A percentile compares a stretch with the other conserved stretches of the same genome.
Evolutionary conservation across 64 coral and sea anemone species (phyloP).

Genomic region (Porites australiensis): DNA sequence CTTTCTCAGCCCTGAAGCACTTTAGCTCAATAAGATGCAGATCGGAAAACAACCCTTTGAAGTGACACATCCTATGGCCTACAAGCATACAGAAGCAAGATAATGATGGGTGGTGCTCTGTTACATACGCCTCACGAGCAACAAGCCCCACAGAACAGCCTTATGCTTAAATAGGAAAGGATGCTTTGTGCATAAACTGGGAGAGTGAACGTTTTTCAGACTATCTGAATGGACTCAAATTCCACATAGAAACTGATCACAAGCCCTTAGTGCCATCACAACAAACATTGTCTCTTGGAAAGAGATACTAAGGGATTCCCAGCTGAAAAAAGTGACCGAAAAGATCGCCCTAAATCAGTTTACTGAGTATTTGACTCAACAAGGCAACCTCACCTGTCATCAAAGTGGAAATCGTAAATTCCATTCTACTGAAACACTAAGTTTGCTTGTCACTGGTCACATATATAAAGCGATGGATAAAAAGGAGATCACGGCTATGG

Average conservation of each 20-base stretch:
- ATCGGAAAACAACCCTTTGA: not conserved
- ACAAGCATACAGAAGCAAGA: not conserved
- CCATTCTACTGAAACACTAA: no score
- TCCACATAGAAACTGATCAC: constrained; percentile 24
- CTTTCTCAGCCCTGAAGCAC: not conserved
- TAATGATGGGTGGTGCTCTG: not conserved
- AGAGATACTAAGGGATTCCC: no score
- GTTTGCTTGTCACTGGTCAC: no score
- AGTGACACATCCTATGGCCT: not conserved
- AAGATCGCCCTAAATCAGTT: no score
- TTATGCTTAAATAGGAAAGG: constrained; percentile 52
- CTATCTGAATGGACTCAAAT: constrained; percentile 10
- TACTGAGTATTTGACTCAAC: no score
- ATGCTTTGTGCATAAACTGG: constrained; percentile 15
- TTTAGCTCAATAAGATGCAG: not conserved
- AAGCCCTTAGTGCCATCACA: not conserved
- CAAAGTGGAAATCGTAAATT: no score
- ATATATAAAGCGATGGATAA: no score
- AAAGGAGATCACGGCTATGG: no score
- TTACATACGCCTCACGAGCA: not conserved
- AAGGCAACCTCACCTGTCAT: no score
- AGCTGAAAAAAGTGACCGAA: no score
- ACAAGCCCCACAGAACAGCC: not conserved
- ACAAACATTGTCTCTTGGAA: no score
- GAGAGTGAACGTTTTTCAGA: constrained; percentile 20